phyloP scores from a whole-genome alignment of 2,113 vertebrate species.

The Lasiurus borealis region DNA sequence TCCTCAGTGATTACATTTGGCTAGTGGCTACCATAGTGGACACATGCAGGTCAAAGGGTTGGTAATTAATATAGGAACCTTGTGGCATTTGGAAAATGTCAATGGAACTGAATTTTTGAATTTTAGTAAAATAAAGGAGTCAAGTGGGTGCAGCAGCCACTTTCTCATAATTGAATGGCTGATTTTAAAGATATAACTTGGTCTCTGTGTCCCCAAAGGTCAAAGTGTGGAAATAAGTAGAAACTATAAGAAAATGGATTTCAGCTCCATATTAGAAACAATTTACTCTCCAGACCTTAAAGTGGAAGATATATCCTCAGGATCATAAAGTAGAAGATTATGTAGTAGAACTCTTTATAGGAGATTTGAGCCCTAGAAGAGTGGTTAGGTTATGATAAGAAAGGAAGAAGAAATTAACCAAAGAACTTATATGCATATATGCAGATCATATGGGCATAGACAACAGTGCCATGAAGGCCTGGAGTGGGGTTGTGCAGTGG shows the following conservation, averaged over 20 bases:
- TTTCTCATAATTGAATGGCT: neutral
- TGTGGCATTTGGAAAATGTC: neutral
- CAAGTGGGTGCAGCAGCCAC: neutral
- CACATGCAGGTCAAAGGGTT: neutral
- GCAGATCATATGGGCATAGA: too few relatives aligned
- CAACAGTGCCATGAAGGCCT: too few relatives aligned
- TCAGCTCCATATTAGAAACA: neutral
- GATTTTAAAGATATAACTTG: neutral
- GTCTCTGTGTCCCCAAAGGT: neutral
- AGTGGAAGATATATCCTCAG: neutral
- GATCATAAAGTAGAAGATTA: neutral
- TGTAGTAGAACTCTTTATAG: neutral
- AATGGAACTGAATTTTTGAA: neutral
- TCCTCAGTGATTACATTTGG: neutral
- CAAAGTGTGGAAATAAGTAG: neutral
- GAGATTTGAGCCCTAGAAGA: neutral
- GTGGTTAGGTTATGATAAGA: neutral
- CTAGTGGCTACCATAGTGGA: neutral
- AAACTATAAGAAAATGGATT: neutral
- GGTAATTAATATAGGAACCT: neutral
- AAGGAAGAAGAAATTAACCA: too few relatives aligned
- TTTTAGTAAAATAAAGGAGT: slow-evolving; percentile 26
- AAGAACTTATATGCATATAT: too few relatives aligned
- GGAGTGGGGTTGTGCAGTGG: too few relatives aligned
- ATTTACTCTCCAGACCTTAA: neutral